Conservation (phyloP, 2,888 invertebrate genomes). For the Cephus runcator region DNA sequence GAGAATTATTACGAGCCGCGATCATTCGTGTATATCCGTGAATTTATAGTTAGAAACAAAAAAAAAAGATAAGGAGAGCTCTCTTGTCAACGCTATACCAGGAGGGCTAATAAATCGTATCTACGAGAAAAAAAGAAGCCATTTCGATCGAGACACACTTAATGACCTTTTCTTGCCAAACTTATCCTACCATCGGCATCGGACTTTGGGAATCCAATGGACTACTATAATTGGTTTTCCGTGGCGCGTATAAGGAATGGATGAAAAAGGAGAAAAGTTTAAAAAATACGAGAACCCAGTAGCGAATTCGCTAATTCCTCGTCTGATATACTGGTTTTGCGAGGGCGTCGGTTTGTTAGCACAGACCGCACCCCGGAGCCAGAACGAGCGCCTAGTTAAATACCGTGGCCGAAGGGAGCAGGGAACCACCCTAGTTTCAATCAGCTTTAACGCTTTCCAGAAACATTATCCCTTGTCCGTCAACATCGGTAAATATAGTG, state of each 20-base stretch:
- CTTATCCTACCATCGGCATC: neutral
- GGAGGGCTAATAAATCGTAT: neutral
- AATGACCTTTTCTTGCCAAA: neutral
- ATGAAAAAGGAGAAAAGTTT: neutral
- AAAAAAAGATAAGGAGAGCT: neutral
- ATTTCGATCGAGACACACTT: neutral
- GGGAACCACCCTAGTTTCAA: slow-evolving; percentile 40
- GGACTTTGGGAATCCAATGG: neutral
- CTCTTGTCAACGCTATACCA: neutral
- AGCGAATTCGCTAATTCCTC: slow-evolving; percentile 25
- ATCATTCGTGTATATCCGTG: neutral
- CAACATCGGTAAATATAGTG: neutral
- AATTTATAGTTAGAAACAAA: neutral
- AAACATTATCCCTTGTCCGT: slow-evolving; percentile 29
- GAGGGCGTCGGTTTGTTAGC: slow-evolving; percentile 41
- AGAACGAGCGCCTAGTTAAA: neutral
- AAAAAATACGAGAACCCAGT: neutral
- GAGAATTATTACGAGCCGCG: neutral
- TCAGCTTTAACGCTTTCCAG: slow-evolving; percentile 33
- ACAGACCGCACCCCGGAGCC: slow-evolving; percentile 35
- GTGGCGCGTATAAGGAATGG: neutral
- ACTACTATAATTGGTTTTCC: neutral
- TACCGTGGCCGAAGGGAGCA: neutral
- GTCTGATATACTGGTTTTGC: slow-evolving; percentile 25
- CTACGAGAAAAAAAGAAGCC: neutral